Evolutionary conservation across 2,113 vertebrate genomes (phyloP), one percentile per base, ranked within the genome.

Genomic region (Triplophysa tibetana): DNA sequence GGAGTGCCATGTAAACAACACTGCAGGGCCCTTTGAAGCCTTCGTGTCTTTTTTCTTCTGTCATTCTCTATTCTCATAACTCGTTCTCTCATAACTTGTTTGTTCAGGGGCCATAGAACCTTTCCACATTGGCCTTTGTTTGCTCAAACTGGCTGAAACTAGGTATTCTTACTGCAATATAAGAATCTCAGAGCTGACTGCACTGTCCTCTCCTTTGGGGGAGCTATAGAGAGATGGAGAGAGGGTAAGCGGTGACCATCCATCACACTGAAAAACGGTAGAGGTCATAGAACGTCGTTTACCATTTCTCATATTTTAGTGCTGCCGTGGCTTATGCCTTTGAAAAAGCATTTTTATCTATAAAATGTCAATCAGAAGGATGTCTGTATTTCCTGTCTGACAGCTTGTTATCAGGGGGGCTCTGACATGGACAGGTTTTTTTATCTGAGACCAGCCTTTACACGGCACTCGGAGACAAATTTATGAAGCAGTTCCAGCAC

Each of bases 81-180:
- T n/a, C 68, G 77, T 67, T 84, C 75, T 90, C 83, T 90, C 83
- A 82, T 80, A 79, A 86, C 23, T 62, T 70, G 41, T 81, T 74
- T 43, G 38, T 16, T 69, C 21, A 56, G 48, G 48, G 61, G 17
- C 58, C 29, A 29, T 41, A 60, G 58, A 54, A 74, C 52, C 50
- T 70, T 60, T 58, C 33, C 54, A 43, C 50, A 13, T 16, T n/a
- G 52, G 26, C 21, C 33, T 58, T 60, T 60, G 70, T 41, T 73
- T 73, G 10, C 50, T 73, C 16, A 58, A 38, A 73, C 50, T 74
- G 29, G 41, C 26, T 26, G 24, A 65, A 65, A 63, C 60, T n/a
- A 38, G 3, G 16, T 63, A 50, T 63, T 75, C 7, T 26, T 62
- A 48, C 38, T 6, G 0, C 23, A 63, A 14, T 52, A 54, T 65